Percentiles rank a stretch among this genome's conserved stretches.
Evolutionary conservation across 2,888 invertebrate species (phyloP).

Genomic region (Sarcophaga subvicina): DNA sequence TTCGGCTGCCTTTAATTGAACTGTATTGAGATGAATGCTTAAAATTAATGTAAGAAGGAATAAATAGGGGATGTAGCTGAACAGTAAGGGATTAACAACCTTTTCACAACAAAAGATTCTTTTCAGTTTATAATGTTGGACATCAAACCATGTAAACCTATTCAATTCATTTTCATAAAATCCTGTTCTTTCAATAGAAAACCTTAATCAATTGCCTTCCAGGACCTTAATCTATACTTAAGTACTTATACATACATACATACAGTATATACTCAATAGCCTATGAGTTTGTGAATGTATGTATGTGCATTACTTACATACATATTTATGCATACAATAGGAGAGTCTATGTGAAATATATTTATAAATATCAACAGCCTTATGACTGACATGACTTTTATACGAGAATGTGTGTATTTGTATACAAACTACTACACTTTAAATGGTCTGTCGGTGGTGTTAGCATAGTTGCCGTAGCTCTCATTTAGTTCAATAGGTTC

Average conservation of each 20-base stretch:
- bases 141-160: constrained; percentile 18
- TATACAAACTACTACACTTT: background rate
- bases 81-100: constrained; percentile 21
- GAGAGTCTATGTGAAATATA: too few species aligned
- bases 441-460: constrained; percentile 31
- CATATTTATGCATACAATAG: background rate
- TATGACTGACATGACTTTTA: constrained; percentile 1
- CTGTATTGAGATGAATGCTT: constrained; percentile 13
- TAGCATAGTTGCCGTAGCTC: constrained; percentile 41
- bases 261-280: too few species aligned
- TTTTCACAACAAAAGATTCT: constrained; percentile 30
- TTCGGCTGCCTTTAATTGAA: constrained; percentile 14
- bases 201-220: constrained; percentile 60
- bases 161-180: constrained; percentile 41
- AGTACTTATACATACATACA: constrained; percentile 9
- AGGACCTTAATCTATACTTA: constrained; percentile 48
- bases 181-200: constrained; percentile 56
- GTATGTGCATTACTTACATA: background rate
- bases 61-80: background rate
- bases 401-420: background rate
- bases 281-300: background rate
- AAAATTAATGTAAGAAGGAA: too few species aligned
- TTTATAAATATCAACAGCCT: too few species aligned
- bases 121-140: constrained; percentile 2
- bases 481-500: constrained; percentile 53